A percentile compares a stretch with the other conserved stretches of the same genome.
Evolutionary conservation across 2,797 vertebrate genomes (phyloP).

Genomic region (Helarctos malayanus): DNA sequence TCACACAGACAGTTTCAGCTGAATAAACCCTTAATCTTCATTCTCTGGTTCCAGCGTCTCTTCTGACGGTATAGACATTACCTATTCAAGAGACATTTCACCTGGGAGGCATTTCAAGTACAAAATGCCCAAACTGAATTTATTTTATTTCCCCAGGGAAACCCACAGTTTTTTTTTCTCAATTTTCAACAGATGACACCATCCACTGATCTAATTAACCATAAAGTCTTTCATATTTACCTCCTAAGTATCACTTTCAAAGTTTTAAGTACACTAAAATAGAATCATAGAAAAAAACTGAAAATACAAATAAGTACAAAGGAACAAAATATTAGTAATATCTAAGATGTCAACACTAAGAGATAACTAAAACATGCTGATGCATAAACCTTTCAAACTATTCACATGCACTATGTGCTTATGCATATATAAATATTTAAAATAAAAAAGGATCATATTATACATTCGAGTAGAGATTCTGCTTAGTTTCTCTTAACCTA

Average conservation of each 20-base stretch:
- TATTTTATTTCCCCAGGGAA: conserved; percentile 17
- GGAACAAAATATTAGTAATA: conserved; percentile 24
- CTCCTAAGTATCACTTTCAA: conserved; percentile 41
- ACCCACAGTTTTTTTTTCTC: background rate
- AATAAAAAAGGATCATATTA: background rate
- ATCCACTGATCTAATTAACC: background rate
- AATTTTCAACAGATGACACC: background rate
- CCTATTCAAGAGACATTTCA: background rate
- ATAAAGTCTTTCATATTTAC: background rate
- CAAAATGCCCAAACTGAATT: conserved; percentile 10
- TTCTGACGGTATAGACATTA: conserved; percentile 22
- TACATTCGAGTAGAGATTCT: background rate
- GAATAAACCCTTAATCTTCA: conserved; percentile 4
- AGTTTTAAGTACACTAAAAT: conserved; percentile 54
- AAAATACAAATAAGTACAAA: conserved; percentile 47
- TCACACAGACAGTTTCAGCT: conserved; percentile 8
- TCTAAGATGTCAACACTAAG: conserved; percentile 26
- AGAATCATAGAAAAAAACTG: background rate
- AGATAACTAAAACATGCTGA: background rate
- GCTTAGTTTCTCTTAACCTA: background rate
- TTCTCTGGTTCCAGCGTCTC: background rate
- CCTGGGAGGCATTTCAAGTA: background rate
- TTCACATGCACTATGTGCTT: background rate
- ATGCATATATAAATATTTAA: background rate
- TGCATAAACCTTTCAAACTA: background rate